Base-by-base conservation (phyloP, 2,888 invertebrate species). In the Drosophila anomalipes region DNA sequence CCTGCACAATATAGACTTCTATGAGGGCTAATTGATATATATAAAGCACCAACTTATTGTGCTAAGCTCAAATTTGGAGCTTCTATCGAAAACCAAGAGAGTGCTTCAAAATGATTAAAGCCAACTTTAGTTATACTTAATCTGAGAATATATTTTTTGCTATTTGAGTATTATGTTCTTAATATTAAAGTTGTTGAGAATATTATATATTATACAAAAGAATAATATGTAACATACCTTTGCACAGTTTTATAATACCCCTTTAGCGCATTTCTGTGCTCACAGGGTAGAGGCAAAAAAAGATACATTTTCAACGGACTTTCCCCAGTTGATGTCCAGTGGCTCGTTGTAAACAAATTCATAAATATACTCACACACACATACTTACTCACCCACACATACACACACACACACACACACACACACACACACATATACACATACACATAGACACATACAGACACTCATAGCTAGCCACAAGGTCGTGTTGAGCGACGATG, bases 291-390 rank as follows among this genome's bases (percentile, higher is more conserved):
- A 44, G 7, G 44, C 51, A 51, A 61, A 51, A 56, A 35, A 41
- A 37, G 28, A 44, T 60, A 33, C 39, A 64, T 65, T 82, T 64
- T 64, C 51, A 61, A 54, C 70, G 49, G 73, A 54, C 58, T 72
- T 68, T 61, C 28, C 52, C 54, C 68, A 67, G 59, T 70, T 70
- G 57, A n/a, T 57, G 74, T 69, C 79, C 79, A 75, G 79, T 60
- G 53, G 75, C 67, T 70, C 73, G 79, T 74, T 88, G 86, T 88
- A 88, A 88, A 86, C 86, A 88, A 81, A 88, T 88, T 86, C 86
- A 76, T 85, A 74, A 77, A 77, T 77, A 71, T 71, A 72, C 51
- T 58, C 56, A 63, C 35, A 57, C 14, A 41, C 33, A 61, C 58
- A 57, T 41, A 67, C 58, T 56, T 30, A 41, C 6, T 28, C 32